phyloP scores from a whole-genome alignment of 2,797 vertebrate genomes.

The Sebastes glaucus region DNA sequence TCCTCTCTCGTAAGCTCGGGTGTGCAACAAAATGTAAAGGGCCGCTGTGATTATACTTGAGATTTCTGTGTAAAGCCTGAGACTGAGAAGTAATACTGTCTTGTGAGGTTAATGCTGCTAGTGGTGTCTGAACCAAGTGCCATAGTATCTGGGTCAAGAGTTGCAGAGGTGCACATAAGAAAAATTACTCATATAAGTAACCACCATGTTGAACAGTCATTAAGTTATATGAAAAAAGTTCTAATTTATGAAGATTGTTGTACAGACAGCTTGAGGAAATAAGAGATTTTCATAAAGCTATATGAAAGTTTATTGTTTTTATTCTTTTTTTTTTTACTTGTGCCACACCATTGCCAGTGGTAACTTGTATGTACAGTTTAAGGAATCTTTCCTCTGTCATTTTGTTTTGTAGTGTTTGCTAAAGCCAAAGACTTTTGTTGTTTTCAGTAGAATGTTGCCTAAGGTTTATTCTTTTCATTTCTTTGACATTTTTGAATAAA shows the following conservation, averaged over 20 bases:
- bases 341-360: conserved; percentile 96
- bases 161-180: conserved; percentile 90
- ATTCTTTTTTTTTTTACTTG: conserved; percentile 90
- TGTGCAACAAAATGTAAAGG: conserved; percentile 75
- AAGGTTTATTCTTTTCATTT: conserved; percentile 93
- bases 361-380: conserved; percentile 95
- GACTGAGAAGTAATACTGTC: conserved; percentile 83
- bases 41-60: conserved; percentile 83
- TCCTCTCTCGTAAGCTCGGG: conserved; percentile 75
- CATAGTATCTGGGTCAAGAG: conserved; percentile 94
- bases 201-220: conserved; percentile 97
- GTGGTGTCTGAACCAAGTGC: conserved; percentile 95
- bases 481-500: conserved; percentile 96
- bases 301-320: conserved; percentile 90
- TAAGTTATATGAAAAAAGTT: conserved; percentile 96
- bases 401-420: conserved; percentile 94
- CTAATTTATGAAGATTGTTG: conserved; percentile 99
- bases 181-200: conserved; percentile 89
- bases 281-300: conserved; percentile 98
- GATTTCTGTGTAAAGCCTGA: conserved; percentile 84
- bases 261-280: conserved; percentile 92
- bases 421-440: conserved; percentile 90
- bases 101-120: conserved; percentile 91
- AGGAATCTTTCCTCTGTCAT: conserved; percentile 89
- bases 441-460: conserved; percentile 93